Evolutionary conservation across 2,797 vertebrate species (phyloP), one percentile per base, ranked within the genome.

Genomic region (Smutsia temminckii): DNA sequence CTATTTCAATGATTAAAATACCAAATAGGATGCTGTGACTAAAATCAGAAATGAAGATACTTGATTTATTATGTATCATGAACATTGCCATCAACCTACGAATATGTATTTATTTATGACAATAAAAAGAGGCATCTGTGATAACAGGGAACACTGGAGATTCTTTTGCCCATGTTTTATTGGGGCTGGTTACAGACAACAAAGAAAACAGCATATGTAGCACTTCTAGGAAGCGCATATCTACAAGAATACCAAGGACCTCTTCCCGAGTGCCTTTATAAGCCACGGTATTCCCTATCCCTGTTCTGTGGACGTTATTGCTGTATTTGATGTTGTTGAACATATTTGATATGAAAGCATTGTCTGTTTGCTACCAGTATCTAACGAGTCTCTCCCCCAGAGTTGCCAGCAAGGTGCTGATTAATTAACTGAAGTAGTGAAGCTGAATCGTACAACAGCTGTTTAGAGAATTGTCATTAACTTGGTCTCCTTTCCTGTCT

Each of bases 361-460:
- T 98, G 98, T 98, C 98, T 98, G 98, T 98, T 98, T 98, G 98
- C 98, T 98, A 98, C 98, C 97, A 98, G 97, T 98, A 98, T 98
- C 98, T 98, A 98, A 98, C 97, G 90, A 98, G 98, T 98, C 97
- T 98, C 98, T 98, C 98, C 98, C 98, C 97, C 66, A 98, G 98
- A 98, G 98, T 98, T 98, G 98, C 98, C 98, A 98, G 98, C 98
- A 98, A 99, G 98, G 98, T 99, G 98, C 98, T 99, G 98, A 99
- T 99, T 99, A 99, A 99, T 99, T 99, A 99, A 98, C 98, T 98
- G 98, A 98, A 98, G 98, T 98, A 98, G 98, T 97, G 98, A 98
- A 98, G 98, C 98, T 98, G 98, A 98, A 98, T 98, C 0, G 68
- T 98, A 97, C 98, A 98, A 98, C 98, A 99, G 98, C 98, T 98